Conservation (phyloP, 2,888 invertebrate genomes). For the Dolomedes plantarius region DNA sequence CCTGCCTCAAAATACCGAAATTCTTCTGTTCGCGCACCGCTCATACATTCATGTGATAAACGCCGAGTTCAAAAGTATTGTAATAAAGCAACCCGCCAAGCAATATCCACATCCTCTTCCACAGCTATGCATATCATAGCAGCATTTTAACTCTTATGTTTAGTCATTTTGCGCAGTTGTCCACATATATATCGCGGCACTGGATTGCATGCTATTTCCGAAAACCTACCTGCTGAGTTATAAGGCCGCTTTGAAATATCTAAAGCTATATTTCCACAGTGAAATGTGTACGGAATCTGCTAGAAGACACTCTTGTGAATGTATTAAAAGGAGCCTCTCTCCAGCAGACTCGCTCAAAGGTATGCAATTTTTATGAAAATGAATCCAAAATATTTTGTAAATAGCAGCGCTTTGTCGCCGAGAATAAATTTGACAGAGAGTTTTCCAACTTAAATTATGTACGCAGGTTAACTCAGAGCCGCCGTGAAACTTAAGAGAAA, state of each 20-base stretch:
- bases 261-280: neutral
- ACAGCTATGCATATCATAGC: too few relatives aligned
- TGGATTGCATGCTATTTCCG: too few relatives aligned
- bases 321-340: neutral
- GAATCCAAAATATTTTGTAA: conserved; percentile 9
- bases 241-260: neutral
- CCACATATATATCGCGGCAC: too few relatives aligned
- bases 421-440: neutral
- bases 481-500: neutral
- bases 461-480: neutral
- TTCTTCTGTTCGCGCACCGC: too few relatives aligned
- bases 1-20: too few relatives aligned
- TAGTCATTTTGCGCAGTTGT: too few relatives aligned
- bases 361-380: conserved; percentile 12
- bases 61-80: too few relatives aligned
- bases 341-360: neutral
- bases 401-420: neutral
- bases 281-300: neutral
- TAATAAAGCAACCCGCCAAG: too few relatives aligned
- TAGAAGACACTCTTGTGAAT: neutral
- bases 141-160: too few relatives aligned
- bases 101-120: too few relatives aligned
- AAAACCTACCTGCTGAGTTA: neutral
- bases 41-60: too few relatives aligned
- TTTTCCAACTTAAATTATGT: neutral